These are phyloP conservation scores for Eristalis tenax DNA, from an alignment of 2,888 invertebrate genomes.

Conservation along the genomic window DNA sequence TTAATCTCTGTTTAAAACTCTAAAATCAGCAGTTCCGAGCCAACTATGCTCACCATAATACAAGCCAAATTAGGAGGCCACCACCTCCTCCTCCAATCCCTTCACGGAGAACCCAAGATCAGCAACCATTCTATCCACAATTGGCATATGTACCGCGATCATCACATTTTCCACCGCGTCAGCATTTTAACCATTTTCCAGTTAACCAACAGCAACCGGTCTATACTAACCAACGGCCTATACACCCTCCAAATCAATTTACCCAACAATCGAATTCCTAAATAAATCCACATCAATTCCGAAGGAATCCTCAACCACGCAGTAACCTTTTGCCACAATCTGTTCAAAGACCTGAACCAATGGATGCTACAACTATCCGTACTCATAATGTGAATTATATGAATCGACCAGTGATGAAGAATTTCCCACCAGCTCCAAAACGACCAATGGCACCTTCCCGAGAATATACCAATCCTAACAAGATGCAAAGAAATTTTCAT, in stretches of 20 bases:
- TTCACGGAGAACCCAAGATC: neutral
- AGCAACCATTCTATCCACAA: constrained; percentile 1
- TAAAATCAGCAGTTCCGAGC: constrained; percentile 44
- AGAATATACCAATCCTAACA: constrained; percentile 15
- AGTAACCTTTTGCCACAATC: constrained; percentile 4
- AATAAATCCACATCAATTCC: constrained; percentile 6
- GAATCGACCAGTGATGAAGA: constrained; percentile 32
- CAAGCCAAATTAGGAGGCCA: constrained; percentile 6
- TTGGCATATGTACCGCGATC: constrained; percentile 2
- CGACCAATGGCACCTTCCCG: constrained; percentile 8
- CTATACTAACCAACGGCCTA: neutral
- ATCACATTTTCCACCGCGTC: neutral
- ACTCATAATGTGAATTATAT: constrained; percentile 42
- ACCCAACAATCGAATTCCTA: too few relatives aligned
- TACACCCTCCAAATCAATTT: too few relatives aligned
- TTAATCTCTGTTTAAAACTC: constrained; percentile 47
- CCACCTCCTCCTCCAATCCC: constrained; percentile 7
- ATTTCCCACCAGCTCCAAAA: constrained; percentile 41
- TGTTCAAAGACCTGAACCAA: constrained; percentile 1
- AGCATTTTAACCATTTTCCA: neutral
- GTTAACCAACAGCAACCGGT: neutral
- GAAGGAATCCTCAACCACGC: neutral
- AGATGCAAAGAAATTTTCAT: constrained; percentile 45
- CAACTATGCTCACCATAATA: constrained; percentile 6
- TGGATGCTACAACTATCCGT: constrained; percentile 6